phyloP scores from a whole-genome alignment of 1,140 invertebrate species.

The Apis cerana region DNA sequence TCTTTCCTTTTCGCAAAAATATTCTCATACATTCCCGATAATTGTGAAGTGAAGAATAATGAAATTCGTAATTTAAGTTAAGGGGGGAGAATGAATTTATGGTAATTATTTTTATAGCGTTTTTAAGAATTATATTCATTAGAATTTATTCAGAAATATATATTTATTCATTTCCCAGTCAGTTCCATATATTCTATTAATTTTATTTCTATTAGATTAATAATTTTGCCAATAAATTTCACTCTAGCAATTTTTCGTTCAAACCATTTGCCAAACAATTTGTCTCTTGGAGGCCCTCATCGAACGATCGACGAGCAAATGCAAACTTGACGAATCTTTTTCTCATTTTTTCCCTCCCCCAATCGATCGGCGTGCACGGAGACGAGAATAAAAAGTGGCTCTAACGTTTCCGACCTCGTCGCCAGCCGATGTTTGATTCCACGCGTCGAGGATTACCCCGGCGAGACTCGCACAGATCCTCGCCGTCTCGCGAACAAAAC shows the following conservation, averaged over 20 bases:
- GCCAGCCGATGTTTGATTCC: constrained; percentile 2
- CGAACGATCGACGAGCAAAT: not conserved
- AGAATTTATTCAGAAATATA: too few species aligned
- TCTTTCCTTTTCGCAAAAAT: too few species aligned
- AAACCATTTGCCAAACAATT: not conserved
- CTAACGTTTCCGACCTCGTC: constrained; percentile 12
- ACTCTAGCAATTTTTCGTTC: not conserved
- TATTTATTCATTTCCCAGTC: too few species aligned
- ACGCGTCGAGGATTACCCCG: constrained; percentile 1
- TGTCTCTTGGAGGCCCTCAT: not conserved
- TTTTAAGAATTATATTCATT: too few species aligned
- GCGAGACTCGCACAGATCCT: not conserved
- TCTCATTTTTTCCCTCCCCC: not conserved
- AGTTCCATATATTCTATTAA: too few species aligned
- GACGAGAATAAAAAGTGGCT: not conserved
- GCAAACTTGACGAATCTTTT: not conserved
- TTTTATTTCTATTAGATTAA: too few species aligned
- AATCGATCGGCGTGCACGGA: not conserved
- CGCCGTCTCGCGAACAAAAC: not conserved
- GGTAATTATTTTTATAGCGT: too few species aligned
- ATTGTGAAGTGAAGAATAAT: too few species aligned
- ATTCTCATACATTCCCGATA: too few species aligned
- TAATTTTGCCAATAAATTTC: too few species aligned
- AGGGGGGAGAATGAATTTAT: too few species aligned
- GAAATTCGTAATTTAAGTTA: too few species aligned